These are phyloP conservation scores for Ephialtes manifestator DNA, from an alignment of 2,888 invertebrate genomes.

Conservation along the genomic window DNA sequence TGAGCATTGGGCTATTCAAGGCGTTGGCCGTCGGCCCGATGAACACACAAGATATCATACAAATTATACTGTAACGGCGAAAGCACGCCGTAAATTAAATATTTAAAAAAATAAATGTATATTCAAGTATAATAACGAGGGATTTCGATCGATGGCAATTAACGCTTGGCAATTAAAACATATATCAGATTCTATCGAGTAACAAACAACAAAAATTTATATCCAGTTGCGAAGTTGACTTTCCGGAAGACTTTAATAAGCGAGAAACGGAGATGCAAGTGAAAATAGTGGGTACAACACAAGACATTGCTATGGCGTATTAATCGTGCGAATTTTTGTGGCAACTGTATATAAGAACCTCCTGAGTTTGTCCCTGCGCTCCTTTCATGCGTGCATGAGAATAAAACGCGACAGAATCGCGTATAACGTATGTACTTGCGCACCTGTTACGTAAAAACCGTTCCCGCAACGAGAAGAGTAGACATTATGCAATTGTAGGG, in stretches of 20 bases:
- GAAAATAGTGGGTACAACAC: conserved; percentile 21
- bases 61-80: conserved; percentile 9
- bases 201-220: background rate
- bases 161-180: conserved; percentile 6
- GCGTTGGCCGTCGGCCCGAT: conserved; percentile 26
- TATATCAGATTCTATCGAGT: background rate
- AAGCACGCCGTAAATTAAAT: background rate
- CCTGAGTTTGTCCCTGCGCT: background rate
- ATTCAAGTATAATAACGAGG: conserved; percentile 3
- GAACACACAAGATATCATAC: conserved; percentile 11
- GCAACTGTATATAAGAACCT: conserved; percentile 44
- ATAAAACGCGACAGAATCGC: conserved; percentile 54
- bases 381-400: conserved; percentile 51
- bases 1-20: background rate
- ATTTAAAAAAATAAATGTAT: no score
- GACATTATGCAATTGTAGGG: conserved; percentile 59
- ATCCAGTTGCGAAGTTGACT: conserved; percentile 9
- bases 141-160: conserved; percentile 12
- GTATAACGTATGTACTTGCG: conserved; percentile 25
- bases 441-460: conserved; percentile 63
- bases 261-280: conserved; percentile 19
- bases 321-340: conserved; percentile 63
- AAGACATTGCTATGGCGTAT: conserved; percentile 21
- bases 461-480: conserved; percentile 56
- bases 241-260: conserved; percentile 46